Conservation (phyloP, 2,797 vertebrate species). For the Gymnopithys bicolor region DNA sequence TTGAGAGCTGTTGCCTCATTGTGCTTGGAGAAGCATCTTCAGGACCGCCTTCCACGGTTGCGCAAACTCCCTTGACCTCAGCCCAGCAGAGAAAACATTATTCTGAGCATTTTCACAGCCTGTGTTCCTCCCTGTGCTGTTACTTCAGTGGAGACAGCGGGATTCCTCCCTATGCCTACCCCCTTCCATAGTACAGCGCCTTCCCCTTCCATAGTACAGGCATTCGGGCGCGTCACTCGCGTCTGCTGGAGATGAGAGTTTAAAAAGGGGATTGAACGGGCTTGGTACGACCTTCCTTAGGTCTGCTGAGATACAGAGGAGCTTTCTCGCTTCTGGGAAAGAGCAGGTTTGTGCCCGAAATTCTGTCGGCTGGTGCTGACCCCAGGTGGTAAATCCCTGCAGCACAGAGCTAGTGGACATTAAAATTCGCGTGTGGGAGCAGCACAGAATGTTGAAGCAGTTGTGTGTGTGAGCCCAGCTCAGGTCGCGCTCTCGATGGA, state of each 20-base stretch:
- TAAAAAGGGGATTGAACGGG: accelerated
- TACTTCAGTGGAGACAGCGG: accelerated
- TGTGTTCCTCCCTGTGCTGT: accelerated
- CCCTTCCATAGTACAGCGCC: accelerated
- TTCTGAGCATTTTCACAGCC: neutral
- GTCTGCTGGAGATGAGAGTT: neutral
- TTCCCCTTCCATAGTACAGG: neutral
- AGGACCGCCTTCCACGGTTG: accelerated
- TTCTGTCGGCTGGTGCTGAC: neutral
- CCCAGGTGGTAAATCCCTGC: neutral
- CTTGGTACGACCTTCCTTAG: accelerated
- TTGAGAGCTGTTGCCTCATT: neutral
- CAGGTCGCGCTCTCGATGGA: accelerated
- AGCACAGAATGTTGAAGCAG: accelerated
- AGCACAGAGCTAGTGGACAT: accelerated
- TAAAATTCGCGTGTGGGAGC: accelerated
- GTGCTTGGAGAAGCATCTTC: too few species aligned
- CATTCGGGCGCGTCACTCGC: accelerated
- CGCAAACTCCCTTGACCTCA: neutral
- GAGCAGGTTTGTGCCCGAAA: accelerated
- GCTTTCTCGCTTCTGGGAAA: neutral
- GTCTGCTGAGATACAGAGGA: accelerated
- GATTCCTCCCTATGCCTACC: accelerated
- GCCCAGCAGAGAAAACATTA: accelerated
- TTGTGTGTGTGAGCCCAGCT: neutral